Conservation (phyloP, 2,113 vertebrate species). For the Trachemys scripta region DNA sequence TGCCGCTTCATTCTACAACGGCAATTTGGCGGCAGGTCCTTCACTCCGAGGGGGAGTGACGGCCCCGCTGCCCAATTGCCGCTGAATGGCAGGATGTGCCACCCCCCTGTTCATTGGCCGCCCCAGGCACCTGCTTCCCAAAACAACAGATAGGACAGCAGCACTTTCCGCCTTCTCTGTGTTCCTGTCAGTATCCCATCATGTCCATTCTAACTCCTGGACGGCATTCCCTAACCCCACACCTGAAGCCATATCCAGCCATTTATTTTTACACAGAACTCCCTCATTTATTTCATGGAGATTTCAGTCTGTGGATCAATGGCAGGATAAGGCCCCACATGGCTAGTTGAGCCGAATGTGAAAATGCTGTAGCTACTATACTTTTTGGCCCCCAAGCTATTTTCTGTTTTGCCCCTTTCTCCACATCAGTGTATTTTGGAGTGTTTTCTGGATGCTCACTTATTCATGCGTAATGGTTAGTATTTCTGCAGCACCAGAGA, state of each 20-base stretch:
- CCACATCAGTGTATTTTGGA: background rate
- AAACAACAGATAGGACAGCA: background rate
- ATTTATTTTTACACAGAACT: background rate
- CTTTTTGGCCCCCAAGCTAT: background rate
- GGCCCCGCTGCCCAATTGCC: no score
- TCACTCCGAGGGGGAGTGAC: no score
- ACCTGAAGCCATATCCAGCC: background rate
- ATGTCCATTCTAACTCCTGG: background rate
- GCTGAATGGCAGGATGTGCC: no score
- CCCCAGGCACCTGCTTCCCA: background rate
- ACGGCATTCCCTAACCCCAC: background rate
- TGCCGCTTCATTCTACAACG: no score
- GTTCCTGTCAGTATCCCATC: background rate
- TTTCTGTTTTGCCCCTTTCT: background rate
- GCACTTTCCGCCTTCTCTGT: background rate
- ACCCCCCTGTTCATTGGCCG: no score
- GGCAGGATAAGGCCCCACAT: background rate
- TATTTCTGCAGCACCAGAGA: background rate
- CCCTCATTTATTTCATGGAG: background rate
- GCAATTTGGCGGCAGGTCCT: no score
- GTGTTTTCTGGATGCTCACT: background rate
- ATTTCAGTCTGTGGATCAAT: background rate
- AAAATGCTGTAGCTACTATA: background rate
- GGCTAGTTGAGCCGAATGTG: background rate
- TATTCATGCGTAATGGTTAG: background rate